phyloP scores from a whole-genome alignment of 2,797 vertebrate genomes.

The Phalanger gymnotis region DNA sequence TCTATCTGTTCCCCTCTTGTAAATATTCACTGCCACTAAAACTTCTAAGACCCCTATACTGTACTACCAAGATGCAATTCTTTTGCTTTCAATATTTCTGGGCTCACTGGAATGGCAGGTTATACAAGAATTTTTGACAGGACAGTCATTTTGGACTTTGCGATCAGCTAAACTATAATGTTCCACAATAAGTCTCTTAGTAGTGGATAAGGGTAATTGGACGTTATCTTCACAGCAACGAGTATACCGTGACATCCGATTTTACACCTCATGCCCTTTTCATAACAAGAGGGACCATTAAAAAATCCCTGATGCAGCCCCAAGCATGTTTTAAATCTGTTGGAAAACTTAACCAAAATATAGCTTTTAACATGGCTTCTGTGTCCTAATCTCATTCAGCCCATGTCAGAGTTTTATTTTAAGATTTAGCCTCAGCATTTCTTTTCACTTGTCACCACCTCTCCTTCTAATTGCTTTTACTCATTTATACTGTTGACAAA shows the following conservation, averaged over 20 bases:
- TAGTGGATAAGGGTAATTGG: constrained; percentile 44
- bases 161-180: background rate
- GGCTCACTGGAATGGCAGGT: background rate
- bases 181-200: background rate
- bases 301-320: constrained; percentile 39
- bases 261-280: constrained; percentile 54
- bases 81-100: constrained; percentile 3
- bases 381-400: constrained; percentile 35
- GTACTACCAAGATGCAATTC: background rate
- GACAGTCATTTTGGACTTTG: constrained; percentile 6
- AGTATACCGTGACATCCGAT: constrained; percentile 49
- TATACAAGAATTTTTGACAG: constrained; percentile 14
- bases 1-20: background rate
- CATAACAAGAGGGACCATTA: constrained; percentile 54
- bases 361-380: constrained; percentile 56
- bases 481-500: background rate
- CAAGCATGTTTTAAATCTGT: constrained; percentile 47
- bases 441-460: background rate
- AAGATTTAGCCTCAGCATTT: constrained; percentile 19
- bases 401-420: constrained; percentile 50
- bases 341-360: constrained; percentile 63
- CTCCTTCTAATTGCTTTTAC: constrained; percentile 22
- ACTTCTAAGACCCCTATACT: background rate
- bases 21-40: background rate
- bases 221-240: background rate